Evolutionary conservation across 2,797 vertebrate genomes (phyloP).

Genomic region (Podarcis siculus): DNA sequence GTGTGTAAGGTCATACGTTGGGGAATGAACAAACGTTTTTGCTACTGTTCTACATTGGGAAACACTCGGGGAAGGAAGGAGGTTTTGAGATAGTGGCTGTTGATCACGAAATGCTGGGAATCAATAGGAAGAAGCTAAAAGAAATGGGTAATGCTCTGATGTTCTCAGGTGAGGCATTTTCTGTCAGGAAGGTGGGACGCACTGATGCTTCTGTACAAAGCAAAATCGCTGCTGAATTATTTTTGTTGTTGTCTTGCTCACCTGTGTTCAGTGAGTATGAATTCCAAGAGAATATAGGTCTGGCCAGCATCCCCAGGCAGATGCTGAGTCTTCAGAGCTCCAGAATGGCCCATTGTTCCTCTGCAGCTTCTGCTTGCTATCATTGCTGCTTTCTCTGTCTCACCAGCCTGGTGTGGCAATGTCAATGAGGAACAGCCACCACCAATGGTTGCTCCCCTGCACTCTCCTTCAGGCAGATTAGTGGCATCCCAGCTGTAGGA

Average conservation of each 20-base stretch:
- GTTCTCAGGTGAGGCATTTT: neutral
- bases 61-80: neutral
- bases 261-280: neutral
- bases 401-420: neutral
- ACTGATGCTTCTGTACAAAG: neutral
- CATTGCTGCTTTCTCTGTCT: neutral
- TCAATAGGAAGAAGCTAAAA: neutral
- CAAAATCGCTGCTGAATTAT: neutral
- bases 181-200: neutral
- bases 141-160: neutral
- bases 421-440: neutral
- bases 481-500: neutral
- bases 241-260: neutral
- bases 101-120: neutral
- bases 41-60: neutral
- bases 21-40: slow-evolving; percentile 12
- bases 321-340: neutral
- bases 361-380: too few relatives aligned
- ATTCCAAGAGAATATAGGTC: neutral
- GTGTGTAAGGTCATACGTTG: slow-evolving; percentile 3
- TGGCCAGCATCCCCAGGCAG: neutral
- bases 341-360: too few relatives aligned
- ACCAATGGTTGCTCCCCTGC: neutral
- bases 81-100: neutral
- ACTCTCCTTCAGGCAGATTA: neutral